Conservation (phyloP, 2,113 vertebrate genomes). For the Tringa solitaria region DNA sequence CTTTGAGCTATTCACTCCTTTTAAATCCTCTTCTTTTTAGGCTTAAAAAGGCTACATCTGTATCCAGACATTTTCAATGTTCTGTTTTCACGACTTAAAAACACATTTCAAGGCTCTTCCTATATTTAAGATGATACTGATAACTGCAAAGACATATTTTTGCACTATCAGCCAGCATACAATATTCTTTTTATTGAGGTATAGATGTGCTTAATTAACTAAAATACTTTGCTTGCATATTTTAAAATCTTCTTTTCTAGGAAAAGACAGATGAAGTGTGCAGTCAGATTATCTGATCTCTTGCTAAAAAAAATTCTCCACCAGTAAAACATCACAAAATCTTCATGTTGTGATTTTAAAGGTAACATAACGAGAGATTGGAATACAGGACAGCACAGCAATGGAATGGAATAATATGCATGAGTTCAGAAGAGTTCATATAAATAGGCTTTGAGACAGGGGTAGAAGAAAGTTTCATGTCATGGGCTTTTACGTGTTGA, state of each 20-base stretch:
- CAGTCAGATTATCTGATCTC: not conserved
- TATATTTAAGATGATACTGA: not conserved
- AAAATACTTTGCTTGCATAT: not conserved
- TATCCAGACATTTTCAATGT: not conserved
- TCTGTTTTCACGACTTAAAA: not conserved
- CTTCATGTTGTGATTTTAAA: not conserved
- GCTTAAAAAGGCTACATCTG: not conserved
- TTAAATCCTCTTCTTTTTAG: constrained; percentile 1
- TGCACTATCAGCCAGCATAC: not conserved
- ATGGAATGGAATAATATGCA: not conserved
- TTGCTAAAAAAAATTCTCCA: not conserved
- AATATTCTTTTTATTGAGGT: not conserved
- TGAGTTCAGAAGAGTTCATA: not conserved
- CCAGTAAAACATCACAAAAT: not conserved
- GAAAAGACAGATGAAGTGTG: not conserved
- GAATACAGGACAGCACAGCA: not conserved
- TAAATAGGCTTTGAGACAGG: not conserved
- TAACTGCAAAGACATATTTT: not conserved
- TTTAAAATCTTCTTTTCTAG: not conserved
- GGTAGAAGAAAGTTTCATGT: not conserved
- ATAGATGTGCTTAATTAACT: not conserved
- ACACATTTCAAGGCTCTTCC: not conserved
- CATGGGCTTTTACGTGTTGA: not conserved
- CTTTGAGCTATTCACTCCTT: constrained; percentile 18
- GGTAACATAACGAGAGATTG: not conserved